A percentile compares a stretch with the other conserved stretches of the same genome.
phyloP scores from a whole-genome alignment of 2,888 invertebrate species.

The Temnothorax unifasciatus region DNA sequence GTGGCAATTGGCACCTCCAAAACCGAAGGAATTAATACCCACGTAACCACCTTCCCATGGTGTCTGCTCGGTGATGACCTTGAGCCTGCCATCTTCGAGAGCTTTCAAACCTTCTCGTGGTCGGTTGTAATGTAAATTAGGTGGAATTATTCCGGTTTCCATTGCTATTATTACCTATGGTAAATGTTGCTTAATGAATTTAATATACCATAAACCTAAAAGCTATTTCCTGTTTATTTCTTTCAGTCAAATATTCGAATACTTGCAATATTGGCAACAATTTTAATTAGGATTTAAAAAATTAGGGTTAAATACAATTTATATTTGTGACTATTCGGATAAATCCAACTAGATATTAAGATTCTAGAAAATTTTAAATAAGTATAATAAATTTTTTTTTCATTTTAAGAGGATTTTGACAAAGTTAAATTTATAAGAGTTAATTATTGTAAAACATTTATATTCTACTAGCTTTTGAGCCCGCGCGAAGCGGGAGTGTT shows the following conservation, averaged over 20 bases:
- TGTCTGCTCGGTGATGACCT: slow-evolving; percentile 91
- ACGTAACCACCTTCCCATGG: slow-evolving; percentile 91
- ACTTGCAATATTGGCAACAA: background rate
- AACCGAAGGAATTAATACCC: slow-evolving; percentile 97
- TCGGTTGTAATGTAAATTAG: slow-evolving; percentile 93
- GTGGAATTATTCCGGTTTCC: slow-evolving; percentile 93
- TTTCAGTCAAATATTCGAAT: background rate
- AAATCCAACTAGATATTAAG: too few relatives aligned
- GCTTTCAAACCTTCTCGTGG: slow-evolving; percentile 89
- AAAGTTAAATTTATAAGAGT: too few relatives aligned
- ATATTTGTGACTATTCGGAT: background rate
- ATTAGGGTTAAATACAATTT: background rate
- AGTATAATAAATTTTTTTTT: too few relatives aligned
- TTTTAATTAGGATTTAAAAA: background rate
- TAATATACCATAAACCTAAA: background rate
- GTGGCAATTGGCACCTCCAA: slow-evolving; percentile 96
- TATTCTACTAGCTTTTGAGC: too few relatives aligned
- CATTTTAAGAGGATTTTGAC: too few relatives aligned
- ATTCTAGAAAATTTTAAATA: too few relatives aligned
- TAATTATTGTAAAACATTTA: too few relatives aligned
- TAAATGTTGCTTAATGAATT: background rate
- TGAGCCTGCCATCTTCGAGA: slow-evolving; percentile 88
- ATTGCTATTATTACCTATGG: slow-evolving; percentile 91
- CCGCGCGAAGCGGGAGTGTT: too few relatives aligned
- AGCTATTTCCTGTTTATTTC: background rate